phyloP scores from a whole-genome alignment of 2,888 invertebrate species.

The Agriopis marginaria region DNA sequence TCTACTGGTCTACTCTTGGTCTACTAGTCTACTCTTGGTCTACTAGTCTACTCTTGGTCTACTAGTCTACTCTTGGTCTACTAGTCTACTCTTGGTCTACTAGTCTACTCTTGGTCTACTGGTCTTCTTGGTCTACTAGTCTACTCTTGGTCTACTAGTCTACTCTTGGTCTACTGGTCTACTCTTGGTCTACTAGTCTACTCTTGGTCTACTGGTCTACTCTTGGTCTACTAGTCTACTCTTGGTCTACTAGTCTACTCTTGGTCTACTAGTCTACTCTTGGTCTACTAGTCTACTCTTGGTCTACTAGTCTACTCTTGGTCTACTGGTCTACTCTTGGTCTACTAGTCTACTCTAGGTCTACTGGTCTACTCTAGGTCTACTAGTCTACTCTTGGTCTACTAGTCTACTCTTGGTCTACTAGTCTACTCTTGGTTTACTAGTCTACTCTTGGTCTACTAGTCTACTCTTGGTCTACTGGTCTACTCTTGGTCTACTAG shows the following conservation, averaged over 20 bases:
- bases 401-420: neutral
- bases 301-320: neutral
- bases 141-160: neutral
- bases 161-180: conserved; percentile 3
- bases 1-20: conserved; percentile 20
- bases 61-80: neutral
- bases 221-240: neutral
- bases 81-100: conserved; percentile 10
- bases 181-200: conserved; percentile 11
- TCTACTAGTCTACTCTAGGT: too few species aligned
- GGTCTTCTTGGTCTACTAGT: too few species aligned
- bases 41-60: neutral
- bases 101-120: too few species aligned
- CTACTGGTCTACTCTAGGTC: neutral
- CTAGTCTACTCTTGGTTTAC: conserved; percentile 20
- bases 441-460: neutral
- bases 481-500: neutral
- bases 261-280: neutral
- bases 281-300: neutral
- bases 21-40: neutral
- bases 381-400: neutral
- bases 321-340: conserved; percentile 20
- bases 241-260: conserved; percentile 15
- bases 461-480: neutral
- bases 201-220: neutral